These are phyloP conservation scores for Eubasilissa regina DNA, from an alignment of 1,140 invertebrate species.

Conservation along the genomic window DNA sequence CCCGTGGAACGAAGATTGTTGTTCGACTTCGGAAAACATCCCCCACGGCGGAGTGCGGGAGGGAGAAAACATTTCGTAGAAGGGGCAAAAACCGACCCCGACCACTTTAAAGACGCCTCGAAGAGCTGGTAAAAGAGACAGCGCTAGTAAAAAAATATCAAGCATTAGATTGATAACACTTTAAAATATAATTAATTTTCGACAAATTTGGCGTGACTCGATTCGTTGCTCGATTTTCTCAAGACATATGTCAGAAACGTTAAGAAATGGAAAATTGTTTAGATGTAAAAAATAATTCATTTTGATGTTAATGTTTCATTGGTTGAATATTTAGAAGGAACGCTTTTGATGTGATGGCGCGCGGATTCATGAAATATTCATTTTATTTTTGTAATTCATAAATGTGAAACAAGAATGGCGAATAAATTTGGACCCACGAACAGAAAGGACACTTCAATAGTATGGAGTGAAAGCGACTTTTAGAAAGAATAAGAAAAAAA, in stretches of 20 bases:
- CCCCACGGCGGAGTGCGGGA: not conserved
- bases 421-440: too few relatives aligned
- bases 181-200: not conserved
- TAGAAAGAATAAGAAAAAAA: too few relatives aligned
- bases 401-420: too few relatives aligned
- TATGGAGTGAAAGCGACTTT: too few relatives aligned
- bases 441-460: too few relatives aligned
- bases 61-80: not conserved
- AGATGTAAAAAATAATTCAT: too few relatives aligned
- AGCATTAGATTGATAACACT: not conserved
- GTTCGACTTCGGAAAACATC: conserved; percentile 32
- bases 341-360: too few relatives aligned
- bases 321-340: too few relatives aligned
- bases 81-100: not conserved
- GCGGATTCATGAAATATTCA: too few relatives aligned
- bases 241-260: not conserved
- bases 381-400: too few relatives aligned
- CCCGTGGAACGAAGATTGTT: not conserved
- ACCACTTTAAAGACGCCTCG: not conserved
- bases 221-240: not conserved
- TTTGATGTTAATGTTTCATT: too few relatives aligned
- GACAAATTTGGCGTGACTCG: not conserved
- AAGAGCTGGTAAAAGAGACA: not conserved
- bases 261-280: too few relatives aligned
- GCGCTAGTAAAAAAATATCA: not conserved